These are phyloP conservation scores for Lynx canadensis DNA, from an alignment of 2,113 vertebrate genomes.

Conservation along the genomic window DNA sequence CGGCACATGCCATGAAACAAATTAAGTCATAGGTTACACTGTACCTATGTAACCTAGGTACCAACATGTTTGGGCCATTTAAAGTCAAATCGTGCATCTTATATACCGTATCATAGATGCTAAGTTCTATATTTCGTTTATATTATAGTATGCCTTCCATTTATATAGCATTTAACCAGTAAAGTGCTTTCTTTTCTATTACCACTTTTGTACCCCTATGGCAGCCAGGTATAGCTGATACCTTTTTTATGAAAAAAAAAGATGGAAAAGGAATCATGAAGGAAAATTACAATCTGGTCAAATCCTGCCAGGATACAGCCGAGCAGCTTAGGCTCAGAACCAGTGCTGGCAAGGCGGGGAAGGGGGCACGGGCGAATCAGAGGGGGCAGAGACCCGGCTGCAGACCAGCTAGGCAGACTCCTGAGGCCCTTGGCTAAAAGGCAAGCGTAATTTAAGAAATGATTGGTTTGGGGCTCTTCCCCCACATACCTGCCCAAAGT, in stretches of 20 bases:
- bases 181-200: slow-evolving; percentile 15
- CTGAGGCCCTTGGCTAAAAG: not conserved
- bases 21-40: not conserved
- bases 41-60: not conserved
- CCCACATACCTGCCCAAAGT: not conserved
- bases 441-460: not conserved
- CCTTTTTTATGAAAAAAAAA: slow-evolving; percentile 54
- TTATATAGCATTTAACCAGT: slow-evolving; percentile 39
- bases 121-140: slow-evolving; percentile 38
- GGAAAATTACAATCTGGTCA: slow-evolving; percentile 59
- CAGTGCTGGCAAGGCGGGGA: not conserved
- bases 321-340: not conserved
- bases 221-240: not conserved
- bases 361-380: not conserved
- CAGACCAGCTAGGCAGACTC: not conserved
- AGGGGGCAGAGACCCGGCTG: not conserved
- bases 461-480: not conserved
- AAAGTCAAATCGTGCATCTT: slow-evolving; percentile 23
- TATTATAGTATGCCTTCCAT: slow-evolving; percentile 29
- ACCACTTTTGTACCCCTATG: slow-evolving; percentile 18
- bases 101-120: not conserved
- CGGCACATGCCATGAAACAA: not conserved
- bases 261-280: slow-evolving; percentile 40
- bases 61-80: slow-evolving; percentile 3
- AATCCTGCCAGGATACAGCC: not conserved